A percentile compares a stretch with the other conserved stretches of the same genome.
These are phyloP conservation scores for Trogon surrucura DNA, from an alignment of 2,113 vertebrate genomes.

Conservation along the genomic window DNA sequence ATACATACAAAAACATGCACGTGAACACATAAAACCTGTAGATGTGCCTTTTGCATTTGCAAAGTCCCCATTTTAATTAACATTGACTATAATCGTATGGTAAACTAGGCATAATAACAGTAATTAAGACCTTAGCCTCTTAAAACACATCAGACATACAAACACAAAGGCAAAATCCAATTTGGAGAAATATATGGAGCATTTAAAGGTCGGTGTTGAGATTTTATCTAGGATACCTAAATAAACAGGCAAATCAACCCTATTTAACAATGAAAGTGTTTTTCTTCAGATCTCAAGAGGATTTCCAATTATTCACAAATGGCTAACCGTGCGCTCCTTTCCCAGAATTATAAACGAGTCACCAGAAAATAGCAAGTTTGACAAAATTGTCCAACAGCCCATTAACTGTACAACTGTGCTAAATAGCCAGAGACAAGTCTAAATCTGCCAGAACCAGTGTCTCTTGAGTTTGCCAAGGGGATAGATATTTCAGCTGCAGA, in stretches of 20 bases:
- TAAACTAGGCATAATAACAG: slow-evolving; percentile 69
- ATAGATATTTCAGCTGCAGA: slow-evolving; percentile 37
- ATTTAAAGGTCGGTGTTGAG: slow-evolving; percentile 58
- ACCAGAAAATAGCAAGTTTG: slow-evolving; percentile 72
- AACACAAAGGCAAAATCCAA: slow-evolving; percentile 39
- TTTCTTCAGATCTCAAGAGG: slow-evolving; percentile 60
- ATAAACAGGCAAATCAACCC: slow-evolving; percentile 54
- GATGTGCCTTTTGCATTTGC: background rate
- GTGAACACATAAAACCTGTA: background rate
- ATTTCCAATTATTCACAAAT: slow-evolving; percentile 75
- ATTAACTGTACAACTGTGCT: slow-evolving; percentile 68
- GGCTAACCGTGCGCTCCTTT: slow-evolving; percentile 62
- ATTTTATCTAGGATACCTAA: slow-evolving; percentile 60
- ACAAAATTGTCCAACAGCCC: slow-evolving; percentile 68
- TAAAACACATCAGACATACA: slow-evolving; percentile 38
- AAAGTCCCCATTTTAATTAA: slow-evolving; percentile 67
- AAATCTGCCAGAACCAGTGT: slow-evolving; percentile 56
- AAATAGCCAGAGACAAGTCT: slow-evolving; percentile 64
- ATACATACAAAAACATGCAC: background rate
- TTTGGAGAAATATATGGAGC: slow-evolving; percentile 59
- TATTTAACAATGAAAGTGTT: slow-evolving; percentile 65
- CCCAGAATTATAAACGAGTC: slow-evolving; percentile 65
- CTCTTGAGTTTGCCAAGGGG: background rate
- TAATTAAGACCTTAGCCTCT: slow-evolving; percentile 65
- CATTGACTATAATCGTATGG: slow-evolving; percentile 60